Conservation (phyloP, 2,888 invertebrate species). For the Protodeltote pygarga region DNA sequence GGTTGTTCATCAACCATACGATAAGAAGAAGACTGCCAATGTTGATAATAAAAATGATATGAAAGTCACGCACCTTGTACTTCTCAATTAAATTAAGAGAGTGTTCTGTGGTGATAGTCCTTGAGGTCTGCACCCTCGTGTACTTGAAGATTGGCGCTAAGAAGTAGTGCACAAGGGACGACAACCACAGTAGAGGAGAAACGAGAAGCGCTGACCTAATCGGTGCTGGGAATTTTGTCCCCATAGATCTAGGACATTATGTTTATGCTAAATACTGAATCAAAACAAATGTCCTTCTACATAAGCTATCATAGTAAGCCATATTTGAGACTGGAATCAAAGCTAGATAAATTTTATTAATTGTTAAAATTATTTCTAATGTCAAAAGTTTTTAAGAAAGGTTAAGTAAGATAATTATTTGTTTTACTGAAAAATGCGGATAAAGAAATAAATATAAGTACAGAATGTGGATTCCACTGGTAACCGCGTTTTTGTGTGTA, state of each 20-base stretch:
- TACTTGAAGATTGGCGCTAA: constrained; percentile 48
- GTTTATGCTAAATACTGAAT: too few species aligned
- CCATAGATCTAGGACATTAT: too few species aligned
- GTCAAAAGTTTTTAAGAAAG: too few species aligned
- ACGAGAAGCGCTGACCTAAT: constrained; percentile 38
- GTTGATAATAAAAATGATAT: neutral
- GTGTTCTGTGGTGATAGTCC: constrained; percentile 44
- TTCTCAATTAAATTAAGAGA: constrained; percentile 52
- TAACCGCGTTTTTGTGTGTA: constrained; percentile 51
- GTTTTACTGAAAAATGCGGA: constrained; percentile 47
- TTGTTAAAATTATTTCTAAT: too few species aligned
- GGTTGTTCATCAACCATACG: too few species aligned
- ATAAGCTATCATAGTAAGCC: too few species aligned
- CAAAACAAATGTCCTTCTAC: too few species aligned
- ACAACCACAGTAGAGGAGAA: constrained; percentile 62
- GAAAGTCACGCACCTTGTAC: constrained; percentile 49
- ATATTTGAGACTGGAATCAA: too few species aligned
- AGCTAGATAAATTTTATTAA: too few species aligned
- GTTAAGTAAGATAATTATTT: too few species aligned
- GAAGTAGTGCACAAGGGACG: constrained; percentile 43
- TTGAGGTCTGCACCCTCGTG: constrained; percentile 55
- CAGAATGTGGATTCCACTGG: constrained; percentile 35
- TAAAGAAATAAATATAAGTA: neutral
- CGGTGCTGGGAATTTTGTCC: constrained; percentile 53
- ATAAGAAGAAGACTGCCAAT: too few species aligned